Evolutionary conservation across 2,797 vertebrate genomes (phyloP).

Genomic region (Mergus octosetaceus): DNA sequence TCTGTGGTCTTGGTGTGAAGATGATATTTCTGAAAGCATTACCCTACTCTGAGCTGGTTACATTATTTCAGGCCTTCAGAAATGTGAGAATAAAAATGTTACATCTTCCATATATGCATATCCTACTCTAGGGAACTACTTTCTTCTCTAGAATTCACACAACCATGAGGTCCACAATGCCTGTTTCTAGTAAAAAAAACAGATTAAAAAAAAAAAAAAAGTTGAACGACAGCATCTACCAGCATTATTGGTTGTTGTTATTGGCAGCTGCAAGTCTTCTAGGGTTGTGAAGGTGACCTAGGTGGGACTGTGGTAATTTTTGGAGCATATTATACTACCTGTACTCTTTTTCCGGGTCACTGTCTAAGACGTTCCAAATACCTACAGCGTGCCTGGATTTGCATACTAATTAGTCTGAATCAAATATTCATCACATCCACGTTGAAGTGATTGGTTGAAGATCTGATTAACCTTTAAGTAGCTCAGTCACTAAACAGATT

Average conservation of each 20-base stretch:
- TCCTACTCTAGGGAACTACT: background rate
- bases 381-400: conserved; percentile 41
- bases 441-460: conserved; percentile 47
- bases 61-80: background rate
- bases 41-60: background rate
- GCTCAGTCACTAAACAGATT: conserved; percentile 30
- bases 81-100: background rate
- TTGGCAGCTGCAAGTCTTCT: conserved; percentile 9
- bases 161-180: background rate
- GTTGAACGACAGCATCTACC: background rate
- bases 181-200: background rate
- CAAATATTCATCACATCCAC: background rate
- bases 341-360: conserved; percentile 54
- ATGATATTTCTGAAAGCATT: background rate
- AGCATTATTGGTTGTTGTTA: background rate
- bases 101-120: accelerated
- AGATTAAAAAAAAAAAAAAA: background rate
- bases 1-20: background rate
- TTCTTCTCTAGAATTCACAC: background rate
- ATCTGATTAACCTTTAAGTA: conserved; percentile 63
- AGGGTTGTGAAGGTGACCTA: conserved; percentile 36
- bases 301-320: background rate
- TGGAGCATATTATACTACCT: conserved; percentile 18
- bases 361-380: conserved; percentile 48
- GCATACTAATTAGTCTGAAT: conserved; percentile 53